Conservation (phyloP, 2,888 invertebrate species). For the Eulithis testata region DNA sequence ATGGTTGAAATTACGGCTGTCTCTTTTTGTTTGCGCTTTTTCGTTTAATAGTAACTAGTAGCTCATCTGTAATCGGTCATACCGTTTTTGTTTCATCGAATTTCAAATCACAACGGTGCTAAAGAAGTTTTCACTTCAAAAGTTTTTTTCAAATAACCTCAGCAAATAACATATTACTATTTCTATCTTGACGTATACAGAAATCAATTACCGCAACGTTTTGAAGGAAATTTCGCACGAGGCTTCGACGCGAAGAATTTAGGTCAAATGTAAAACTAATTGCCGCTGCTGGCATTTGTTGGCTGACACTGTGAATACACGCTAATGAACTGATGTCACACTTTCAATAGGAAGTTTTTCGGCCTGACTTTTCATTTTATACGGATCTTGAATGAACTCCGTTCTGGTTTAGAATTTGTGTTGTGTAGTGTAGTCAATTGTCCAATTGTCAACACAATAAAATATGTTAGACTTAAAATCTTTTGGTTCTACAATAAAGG, state of each 20-base stretch:
- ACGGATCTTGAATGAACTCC: conserved; percentile 2
- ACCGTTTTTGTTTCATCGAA: too few relatives aligned
- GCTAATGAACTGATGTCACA: conserved; percentile 26
- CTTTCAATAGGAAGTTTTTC: conserved; percentile 20
- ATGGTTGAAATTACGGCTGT: too few relatives aligned
- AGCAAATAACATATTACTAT: too few relatives aligned
- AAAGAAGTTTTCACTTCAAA: too few relatives aligned
- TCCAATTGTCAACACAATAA: background rate
- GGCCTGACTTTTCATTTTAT: conserved; percentile 18
- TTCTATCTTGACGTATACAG: too few relatives aligned
- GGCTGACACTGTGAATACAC: conserved; percentile 24
- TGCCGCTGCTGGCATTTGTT: conserved; percentile 18
- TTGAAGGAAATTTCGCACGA: conserved; percentile 5
- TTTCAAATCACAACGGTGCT: too few relatives aligned
- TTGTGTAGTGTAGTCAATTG: background rate
- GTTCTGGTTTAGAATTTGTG: background rate
- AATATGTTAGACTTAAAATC: background rate
- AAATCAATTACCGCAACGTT: background rate
- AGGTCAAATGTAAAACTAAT: conserved; percentile 24
- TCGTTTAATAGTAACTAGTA: too few relatives aligned
- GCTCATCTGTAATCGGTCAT: too few relatives aligned
- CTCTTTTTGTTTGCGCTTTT: too few relatives aligned
- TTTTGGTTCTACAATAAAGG: too few relatives aligned
- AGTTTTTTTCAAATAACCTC: too few relatives aligned
- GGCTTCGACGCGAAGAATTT: conserved; percentile 14